Percentiles rank a stretch among this genome's conserved stretches.
Evolutionary conservation across 2,888 invertebrate species (phyloP).

Genomic region (Oscheius sp.): DNA sequence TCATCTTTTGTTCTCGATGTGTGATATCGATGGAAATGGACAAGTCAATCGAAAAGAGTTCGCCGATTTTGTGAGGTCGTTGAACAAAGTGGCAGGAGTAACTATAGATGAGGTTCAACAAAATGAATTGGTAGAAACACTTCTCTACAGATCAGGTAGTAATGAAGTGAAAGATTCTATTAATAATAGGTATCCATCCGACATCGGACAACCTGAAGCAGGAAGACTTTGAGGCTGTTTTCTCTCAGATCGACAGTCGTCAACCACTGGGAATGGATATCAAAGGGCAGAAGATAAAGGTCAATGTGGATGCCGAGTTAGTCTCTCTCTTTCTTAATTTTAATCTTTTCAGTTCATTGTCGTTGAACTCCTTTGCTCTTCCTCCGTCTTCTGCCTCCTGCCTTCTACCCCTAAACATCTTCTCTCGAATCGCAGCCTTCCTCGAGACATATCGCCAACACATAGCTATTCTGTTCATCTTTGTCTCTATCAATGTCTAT

Average conservation of each 20-base stretch:
- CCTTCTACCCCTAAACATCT: slow-evolving; percentile 16
- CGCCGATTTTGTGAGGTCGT: slow-evolving; percentile 82
- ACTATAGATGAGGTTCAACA: slow-evolving; percentile 55
- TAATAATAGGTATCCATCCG: slow-evolving; percentile 48
- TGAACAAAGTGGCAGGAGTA: slow-evolving; percentile 67
- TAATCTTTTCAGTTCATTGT: slow-evolving; percentile 59
- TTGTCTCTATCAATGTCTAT: slow-evolving; percentile 90
- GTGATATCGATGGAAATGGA: slow-evolving; percentile 91
- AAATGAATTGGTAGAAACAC: slow-evolving; percentile 45
- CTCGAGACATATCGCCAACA: slow-evolving; percentile 92
- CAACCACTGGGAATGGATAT: slow-evolving; percentile 68
- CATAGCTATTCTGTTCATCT: slow-evolving; percentile 91
- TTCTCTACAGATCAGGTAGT: slow-evolving; percentile 42
- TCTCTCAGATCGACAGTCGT: slow-evolving; percentile 57
- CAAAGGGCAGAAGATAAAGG: slow-evolving; percentile 58
- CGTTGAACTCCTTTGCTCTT: slow-evolving; percentile 68
- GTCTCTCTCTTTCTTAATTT: neutral
- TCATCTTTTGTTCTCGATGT: slow-evolving; percentile 95
- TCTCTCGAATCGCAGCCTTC: slow-evolving; percentile 77
- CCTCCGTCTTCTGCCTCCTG: slow-evolving; percentile 30
- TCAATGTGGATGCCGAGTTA: slow-evolving; percentile 40
- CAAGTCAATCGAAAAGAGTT: slow-evolving; percentile 92
- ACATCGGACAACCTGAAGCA: slow-evolving; percentile 53
- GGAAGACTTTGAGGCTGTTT: slow-evolving; percentile 67
- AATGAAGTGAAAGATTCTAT: neutral